Evolutionary conservation across 1,140 invertebrate genomes (phyloP).

Genomic region (Camponotus pennsylvanicus): DNA sequence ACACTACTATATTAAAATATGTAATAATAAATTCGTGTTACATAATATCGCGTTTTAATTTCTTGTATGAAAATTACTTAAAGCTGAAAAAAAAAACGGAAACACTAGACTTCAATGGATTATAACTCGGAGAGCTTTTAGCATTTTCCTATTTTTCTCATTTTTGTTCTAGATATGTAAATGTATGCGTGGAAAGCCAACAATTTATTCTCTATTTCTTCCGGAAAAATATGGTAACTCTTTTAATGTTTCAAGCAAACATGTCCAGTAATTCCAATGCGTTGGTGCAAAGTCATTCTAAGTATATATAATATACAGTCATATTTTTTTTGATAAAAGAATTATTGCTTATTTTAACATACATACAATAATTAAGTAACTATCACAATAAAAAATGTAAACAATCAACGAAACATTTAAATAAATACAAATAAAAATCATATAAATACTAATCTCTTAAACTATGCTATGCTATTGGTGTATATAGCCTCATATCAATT

Average conservation of each 20-base stretch:
- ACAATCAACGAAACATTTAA: background rate
- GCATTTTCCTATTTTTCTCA: background rate
- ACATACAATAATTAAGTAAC: slow-evolving; percentile 13
- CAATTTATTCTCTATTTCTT: slow-evolving; percentile 10
- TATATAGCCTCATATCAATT: background rate
- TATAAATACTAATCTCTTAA: too few species aligned
- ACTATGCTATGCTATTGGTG: too few species aligned
- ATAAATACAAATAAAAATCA: background rate
- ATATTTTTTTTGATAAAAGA: background rate
- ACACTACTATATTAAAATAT: background rate
- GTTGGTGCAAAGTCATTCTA: background rate
- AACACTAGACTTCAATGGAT: background rate
- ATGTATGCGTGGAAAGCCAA: background rate
- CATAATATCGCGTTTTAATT: background rate
- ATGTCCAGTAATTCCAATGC: background rate
- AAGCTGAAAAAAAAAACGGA: background rate
- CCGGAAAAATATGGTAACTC: background rate
- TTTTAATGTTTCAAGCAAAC: background rate
- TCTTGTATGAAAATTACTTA: background rate
- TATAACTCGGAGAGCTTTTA: slow-evolving; percentile 14
- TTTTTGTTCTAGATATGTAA: background rate
- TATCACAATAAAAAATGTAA: too few species aligned
- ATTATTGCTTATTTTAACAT: background rate
- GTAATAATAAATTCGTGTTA: background rate
- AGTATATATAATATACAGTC: background rate